These are phyloP conservation scores for Drosophila ezoana DNA, from an alignment of 2,888 invertebrate species.

Conservation along the genomic window DNA sequence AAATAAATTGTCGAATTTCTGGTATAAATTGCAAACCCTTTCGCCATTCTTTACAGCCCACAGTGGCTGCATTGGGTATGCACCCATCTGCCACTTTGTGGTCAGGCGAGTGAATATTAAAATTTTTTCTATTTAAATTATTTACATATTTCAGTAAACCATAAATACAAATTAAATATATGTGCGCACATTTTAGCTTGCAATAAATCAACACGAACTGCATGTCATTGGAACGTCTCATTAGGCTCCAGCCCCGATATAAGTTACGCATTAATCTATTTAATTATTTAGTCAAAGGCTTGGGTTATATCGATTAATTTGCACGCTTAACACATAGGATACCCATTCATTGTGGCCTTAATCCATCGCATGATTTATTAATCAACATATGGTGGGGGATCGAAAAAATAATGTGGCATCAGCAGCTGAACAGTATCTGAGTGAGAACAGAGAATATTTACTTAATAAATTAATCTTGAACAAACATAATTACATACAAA, in stretches of 20 bases:
- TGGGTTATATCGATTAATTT: conserved; percentile 38
- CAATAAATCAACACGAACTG: conserved; percentile 50
- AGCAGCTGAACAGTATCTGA: background rate
- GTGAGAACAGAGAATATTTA: conserved; percentile 2
- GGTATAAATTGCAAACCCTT: conserved; percentile 71
- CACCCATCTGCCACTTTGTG: conserved; percentile 17
- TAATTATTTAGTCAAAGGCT: conserved; percentile 48
- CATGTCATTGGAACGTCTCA: conserved; percentile 50
- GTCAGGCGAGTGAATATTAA: conserved; percentile 33
- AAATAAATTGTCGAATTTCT: conserved; percentile 79
- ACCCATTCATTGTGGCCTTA: conserved; percentile 24
- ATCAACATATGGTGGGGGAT: background rate
- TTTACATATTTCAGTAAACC: conserved; percentile 25
- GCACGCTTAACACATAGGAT: background rate
- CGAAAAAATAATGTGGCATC: conserved; percentile 4
- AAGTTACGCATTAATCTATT: conserved; percentile 49
- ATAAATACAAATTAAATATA: conserved; percentile 35
- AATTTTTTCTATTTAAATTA: conserved; percentile 16
- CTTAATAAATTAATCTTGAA: background rate
- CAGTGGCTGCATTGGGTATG: conserved; percentile 7
- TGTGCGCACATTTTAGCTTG: background rate
- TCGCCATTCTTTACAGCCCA: conserved; percentile 22
- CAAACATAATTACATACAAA: background rate
- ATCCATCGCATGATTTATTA: conserved; percentile 48
- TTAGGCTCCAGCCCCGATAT: conserved; percentile 36